Conservation (phyloP, 2,888 invertebrate genomes). For the Adela reaumurella region DNA sequence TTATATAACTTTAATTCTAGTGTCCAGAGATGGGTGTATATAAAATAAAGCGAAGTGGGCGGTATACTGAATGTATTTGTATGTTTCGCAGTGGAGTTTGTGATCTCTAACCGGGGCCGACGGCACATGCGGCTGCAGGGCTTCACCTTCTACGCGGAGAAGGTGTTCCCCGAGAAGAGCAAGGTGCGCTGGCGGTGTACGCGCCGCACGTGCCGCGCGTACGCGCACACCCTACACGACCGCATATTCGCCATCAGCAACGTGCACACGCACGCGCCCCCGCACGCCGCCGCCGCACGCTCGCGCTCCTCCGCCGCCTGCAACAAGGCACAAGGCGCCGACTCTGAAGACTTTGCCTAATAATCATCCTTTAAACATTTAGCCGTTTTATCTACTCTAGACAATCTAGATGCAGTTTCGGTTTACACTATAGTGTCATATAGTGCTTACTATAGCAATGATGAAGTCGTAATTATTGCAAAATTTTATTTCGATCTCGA, state of each 20-base stretch:
- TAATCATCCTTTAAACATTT: too few species aligned
- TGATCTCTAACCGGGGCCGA: constrained; percentile 51
- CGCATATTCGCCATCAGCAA: constrained; percentile 48
- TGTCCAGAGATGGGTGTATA: too few species aligned
- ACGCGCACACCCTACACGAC: constrained; percentile 49
- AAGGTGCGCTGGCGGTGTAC: constrained; percentile 54
- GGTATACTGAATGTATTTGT: constrained; percentile 26
- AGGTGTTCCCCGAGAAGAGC: constrained; percentile 49
- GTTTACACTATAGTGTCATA: too few species aligned
- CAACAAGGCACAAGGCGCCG: neutral
- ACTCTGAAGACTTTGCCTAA: too few species aligned
- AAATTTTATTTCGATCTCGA: too few species aligned
- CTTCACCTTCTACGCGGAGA: constrained; percentile 52
- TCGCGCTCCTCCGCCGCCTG: constrained; percentile 13
- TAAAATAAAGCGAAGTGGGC: constrained; percentile 14
- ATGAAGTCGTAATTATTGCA: too few species aligned
- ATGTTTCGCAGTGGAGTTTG: constrained; percentile 53
- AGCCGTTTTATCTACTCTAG: too few species aligned
- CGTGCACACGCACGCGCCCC: constrained; percentile 46
- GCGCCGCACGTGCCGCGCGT: constrained; percentile 47
- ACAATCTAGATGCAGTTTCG: too few species aligned
- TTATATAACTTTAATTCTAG: too few species aligned
- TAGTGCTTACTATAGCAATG: too few species aligned
- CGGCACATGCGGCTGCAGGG: constrained; percentile 50
- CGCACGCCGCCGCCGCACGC: constrained; percentile 16